Evolutionary conservation across 2,888 invertebrate genomes (phyloP).

Genomic region (Amaurobius ferox): DNA sequence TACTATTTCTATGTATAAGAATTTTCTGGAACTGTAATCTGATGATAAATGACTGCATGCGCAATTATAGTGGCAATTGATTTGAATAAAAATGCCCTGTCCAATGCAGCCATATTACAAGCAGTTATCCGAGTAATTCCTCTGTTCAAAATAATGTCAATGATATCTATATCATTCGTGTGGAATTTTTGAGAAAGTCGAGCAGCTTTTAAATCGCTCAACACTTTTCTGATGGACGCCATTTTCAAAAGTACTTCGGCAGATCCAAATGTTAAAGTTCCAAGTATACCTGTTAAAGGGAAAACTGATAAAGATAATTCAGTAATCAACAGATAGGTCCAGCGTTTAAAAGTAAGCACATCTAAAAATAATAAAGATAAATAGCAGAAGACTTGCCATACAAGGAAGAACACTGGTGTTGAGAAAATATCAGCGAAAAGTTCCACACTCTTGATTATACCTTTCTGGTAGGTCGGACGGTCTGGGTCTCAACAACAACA

Average conservation of each 20-base stretch:
- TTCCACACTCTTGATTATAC: background rate
- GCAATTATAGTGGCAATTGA: background rate
- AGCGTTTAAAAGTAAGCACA: background rate
- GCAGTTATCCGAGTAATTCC: background rate
- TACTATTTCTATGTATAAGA: too few relatives aligned
- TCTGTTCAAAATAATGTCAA: background rate
- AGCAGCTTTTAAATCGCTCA: background rate
- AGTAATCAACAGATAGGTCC: background rate
- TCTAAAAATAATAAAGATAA: background rate
- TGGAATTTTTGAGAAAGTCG: background rate
- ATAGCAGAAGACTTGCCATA: background rate
- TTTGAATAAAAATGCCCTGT: background rate
- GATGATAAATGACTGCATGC: background rate
- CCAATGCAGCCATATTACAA: background rate
- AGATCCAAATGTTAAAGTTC: background rate
- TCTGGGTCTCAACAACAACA: too few relatives aligned
- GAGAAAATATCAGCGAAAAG: background rate
- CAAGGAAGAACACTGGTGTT: background rate
- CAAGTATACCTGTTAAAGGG: background rate
- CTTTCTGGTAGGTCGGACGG: too few relatives aligned
- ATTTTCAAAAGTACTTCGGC: background rate
- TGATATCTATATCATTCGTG: background rate
- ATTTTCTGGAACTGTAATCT: too few relatives aligned
- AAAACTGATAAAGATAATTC: background rate
- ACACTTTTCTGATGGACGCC: background rate